Evolutionary conservation across 2,797 vertebrate species (phyloP).

Genomic region (Cichlasoma orientale): DNA sequence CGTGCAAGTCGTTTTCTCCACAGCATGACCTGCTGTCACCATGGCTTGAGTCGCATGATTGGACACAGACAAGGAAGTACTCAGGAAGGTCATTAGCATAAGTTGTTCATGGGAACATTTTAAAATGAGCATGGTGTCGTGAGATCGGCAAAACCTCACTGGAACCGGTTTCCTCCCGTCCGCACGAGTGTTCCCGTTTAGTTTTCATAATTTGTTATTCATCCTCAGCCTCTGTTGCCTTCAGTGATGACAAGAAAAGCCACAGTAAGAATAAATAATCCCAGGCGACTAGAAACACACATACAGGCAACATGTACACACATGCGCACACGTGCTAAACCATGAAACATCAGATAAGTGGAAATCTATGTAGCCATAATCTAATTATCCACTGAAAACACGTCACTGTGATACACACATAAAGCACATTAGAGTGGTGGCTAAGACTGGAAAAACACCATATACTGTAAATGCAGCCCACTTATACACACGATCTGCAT

Average conservation of each 20-base stretch:
- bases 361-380: background rate
- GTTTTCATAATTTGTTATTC: slow-evolving; percentile 50
- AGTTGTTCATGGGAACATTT: slow-evolving; percentile 24
- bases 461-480: background rate
- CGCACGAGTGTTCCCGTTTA: slow-evolving; percentile 38
- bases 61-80: slow-evolving; percentile 40
- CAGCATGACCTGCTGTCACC: slow-evolving; percentile 30
- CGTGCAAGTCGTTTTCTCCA: slow-evolving; percentile 33
- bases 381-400: background rate
- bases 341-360: background rate
- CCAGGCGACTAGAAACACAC: slow-evolving; percentile 20
- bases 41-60: slow-evolving; percentile 39
- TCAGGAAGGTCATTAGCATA: slow-evolving; percentile 49
- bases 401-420: background rate
- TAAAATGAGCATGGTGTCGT: slow-evolving; percentile 27
- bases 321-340: background rate
- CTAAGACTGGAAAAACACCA: background rate
- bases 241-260: slow-evolving; percentile 55
- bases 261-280: slow-evolving; percentile 46
- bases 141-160: slow-evolving; percentile 48
- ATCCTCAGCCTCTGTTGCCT: slow-evolving; percentile 28
- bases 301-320: background rate
- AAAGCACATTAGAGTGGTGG: background rate
- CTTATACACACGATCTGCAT: background rate
- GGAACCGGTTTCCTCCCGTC: slow-evolving; percentile 14